Evolutionary conservation across 2,797 vertebrate species (phyloP), one percentile per base, ranked within the genome.

Genomic region (Hipposideros larvatus): DNA sequence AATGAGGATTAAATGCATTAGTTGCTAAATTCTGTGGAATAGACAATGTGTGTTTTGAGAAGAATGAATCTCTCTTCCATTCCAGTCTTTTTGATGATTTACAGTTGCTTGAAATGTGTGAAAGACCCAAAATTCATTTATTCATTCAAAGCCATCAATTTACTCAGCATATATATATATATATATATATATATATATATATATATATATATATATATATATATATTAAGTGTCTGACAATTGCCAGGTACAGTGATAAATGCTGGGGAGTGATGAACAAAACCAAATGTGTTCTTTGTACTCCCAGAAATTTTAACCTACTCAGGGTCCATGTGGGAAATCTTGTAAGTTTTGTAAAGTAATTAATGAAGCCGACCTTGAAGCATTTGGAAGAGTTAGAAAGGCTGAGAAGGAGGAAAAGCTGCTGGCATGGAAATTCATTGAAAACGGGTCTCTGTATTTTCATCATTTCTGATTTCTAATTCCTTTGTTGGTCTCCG

Each of bases 1-100:
- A 53, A 70, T 24, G 31, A 90, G 61, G 13, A 22, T 68, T 66
- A 2, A 13, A 37, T 41, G 10, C 11, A 37, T 26, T 63, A 78
- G 73, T 51, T 43, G 16, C 41, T 91, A 22, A 75, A 75, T 59
- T 43, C 16, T 48, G 18, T 55, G 4, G 2, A 55, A 28, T 3
- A 85, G 28, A 84, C 57, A 31, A 18, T 37, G 6, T 66, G 24
- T 28, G 6, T 48, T 87, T 90, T 73, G 48, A 90, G 85, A 94
- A 70, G 70, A 73, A 59, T 9, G 51, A 48, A 61, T 75, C 61
- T 93, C 24, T 84, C n/a, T 93, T 61, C 37, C 55, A 91, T 96
- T 86, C 19, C 14, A 19, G 2, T 37, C 37, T 93, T 87, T 21
- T 4, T 83, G 26, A 15, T 65, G 16, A 83, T 28, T 94, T 53